phyloP scores from a whole-genome alignment of 2,888 invertebrate genomes.

The Lasioglossum villosulum region DNA sequence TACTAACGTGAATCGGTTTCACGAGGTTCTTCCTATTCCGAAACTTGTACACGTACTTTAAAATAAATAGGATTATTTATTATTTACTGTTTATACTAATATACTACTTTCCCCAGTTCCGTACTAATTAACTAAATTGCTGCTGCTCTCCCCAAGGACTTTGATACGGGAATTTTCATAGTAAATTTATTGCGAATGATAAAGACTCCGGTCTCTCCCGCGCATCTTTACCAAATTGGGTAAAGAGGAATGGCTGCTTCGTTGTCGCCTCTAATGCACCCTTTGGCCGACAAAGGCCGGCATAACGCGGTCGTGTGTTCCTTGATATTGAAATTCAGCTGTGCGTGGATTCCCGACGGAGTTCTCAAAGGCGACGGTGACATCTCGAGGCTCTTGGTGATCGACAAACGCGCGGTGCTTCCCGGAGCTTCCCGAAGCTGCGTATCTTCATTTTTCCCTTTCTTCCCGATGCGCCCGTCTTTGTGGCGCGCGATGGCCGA shows the following conservation, averaged over 20 bases:
- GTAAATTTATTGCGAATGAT: background rate
- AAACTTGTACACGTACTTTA: too few relatives aligned
- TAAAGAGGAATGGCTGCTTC: conserved; percentile 14
- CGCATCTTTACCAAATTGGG: background rate
- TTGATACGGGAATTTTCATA: background rate
- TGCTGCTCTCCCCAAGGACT: too few relatives aligned
- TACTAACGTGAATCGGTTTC: too few relatives aligned
- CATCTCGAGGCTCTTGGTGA: conserved; percentile 12
- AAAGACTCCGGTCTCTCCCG: background rate
- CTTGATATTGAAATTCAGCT: conserved; percentile 28
- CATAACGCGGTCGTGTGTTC: background rate
- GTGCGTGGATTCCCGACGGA: conserved; percentile 30
- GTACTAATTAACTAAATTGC: too few relatives aligned
- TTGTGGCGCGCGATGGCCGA: conserved; percentile 30
- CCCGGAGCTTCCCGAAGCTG: background rate
- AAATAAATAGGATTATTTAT: too few relatives aligned
- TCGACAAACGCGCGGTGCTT: conserved; percentile 20
- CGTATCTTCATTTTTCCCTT: conserved; percentile 8
- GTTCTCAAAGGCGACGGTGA: conserved; percentile 22
- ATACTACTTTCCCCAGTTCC: too few relatives aligned
- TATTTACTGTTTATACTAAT: too few relatives aligned
- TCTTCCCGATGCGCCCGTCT: conserved; percentile 14
- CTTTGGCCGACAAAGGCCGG: conserved; percentile 6
- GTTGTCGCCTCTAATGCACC: background rate
- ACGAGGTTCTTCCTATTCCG: too few relatives aligned